Evolutionary conservation across 1,140 invertebrate genomes (phyloP), one percentile per base, ranked within the genome.

Genomic region (Pseudomyrmex sp.): DNA sequence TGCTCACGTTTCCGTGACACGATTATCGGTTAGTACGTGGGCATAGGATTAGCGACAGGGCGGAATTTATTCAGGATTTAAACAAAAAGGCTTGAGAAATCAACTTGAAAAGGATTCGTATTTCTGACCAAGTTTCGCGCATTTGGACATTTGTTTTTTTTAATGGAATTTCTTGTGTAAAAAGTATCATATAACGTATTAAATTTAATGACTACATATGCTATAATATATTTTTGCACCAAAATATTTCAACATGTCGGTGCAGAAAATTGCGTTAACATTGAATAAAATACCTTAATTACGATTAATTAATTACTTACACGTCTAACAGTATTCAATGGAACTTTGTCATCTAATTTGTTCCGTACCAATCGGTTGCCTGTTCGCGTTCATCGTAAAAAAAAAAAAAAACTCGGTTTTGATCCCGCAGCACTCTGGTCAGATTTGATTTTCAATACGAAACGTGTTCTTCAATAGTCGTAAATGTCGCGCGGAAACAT

Each of bases 1-100:
- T 54, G 26, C 74, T 65, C 74, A 54, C 15, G 54, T 70, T 80
- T 72, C 66, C 44, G 46, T 70, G 54, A 80, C 44, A 58, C 44
- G 13, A 46, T 80, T 80, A 70, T 72, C 65, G 20, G 12, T 79
- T 12, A 44, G 70, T 35, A 61, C 8, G 54, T 18, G 15, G 54
- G 26, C 44, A n/a, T 56, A 52, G 62, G 13, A 58, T 69, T 79
- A 48, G 13, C 2, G 2, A 52, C 13, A 7, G 50, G 1, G 5
- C 20, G 12, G 46, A 15, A 9, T 59, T 12, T 70, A 23, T 58
- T 10, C 15, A 10, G 46, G 10, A 58, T 10, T 52, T 10, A n/a
- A 79, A 2, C 5, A 9, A 59, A 59, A 35, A 35, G 35, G 0
- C 35, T 35, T 1, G 35, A 35, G 35, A 35, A 35, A 35, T 35